Conservation (phyloP, 2,888 invertebrate genomes). For the Octonoba sinensis region DNA sequence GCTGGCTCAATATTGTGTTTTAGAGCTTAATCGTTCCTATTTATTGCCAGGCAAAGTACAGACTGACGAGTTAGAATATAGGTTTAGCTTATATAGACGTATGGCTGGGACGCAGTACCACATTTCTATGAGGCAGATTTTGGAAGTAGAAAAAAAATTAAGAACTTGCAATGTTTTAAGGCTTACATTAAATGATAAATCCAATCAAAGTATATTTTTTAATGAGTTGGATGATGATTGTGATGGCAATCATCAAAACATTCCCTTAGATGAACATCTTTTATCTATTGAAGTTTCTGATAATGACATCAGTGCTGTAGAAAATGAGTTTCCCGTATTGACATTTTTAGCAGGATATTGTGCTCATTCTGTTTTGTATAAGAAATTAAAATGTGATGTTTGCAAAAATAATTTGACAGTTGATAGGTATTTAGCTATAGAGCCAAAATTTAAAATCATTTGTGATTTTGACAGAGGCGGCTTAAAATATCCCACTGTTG, state of each 20-base stretch:
- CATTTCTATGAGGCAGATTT: constrained; percentile 20
- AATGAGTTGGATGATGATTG: not conserved
- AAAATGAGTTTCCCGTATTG: not conserved
- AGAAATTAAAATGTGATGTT: not conserved
- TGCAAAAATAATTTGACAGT: not conserved
- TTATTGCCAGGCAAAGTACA: not conserved
- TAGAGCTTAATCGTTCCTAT: not conserved
- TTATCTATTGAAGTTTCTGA: not conserved
- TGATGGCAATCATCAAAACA: not conserved
- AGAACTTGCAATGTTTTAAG: not conserved
- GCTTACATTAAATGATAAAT: not conserved
- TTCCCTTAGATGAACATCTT: not conserved
- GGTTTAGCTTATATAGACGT: constrained; percentile 1
- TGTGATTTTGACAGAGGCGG: not conserved
- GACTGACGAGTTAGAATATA: not conserved
- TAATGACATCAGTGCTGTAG: not conserved
- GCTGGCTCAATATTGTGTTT: not conserved
- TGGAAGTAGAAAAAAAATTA: constrained; percentile 23
- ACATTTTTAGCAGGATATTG: not conserved
- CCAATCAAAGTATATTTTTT: not conserved
- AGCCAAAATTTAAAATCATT: not conserved
- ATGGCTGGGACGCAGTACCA: constrained; percentile 14
- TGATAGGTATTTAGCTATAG: not conserved
- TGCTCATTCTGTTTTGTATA: not conserved
- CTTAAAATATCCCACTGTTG: not conserved